phyloP scores from a whole-genome alignment of 2,113 vertebrate species.

The Heterocephalus glaber region DNA sequence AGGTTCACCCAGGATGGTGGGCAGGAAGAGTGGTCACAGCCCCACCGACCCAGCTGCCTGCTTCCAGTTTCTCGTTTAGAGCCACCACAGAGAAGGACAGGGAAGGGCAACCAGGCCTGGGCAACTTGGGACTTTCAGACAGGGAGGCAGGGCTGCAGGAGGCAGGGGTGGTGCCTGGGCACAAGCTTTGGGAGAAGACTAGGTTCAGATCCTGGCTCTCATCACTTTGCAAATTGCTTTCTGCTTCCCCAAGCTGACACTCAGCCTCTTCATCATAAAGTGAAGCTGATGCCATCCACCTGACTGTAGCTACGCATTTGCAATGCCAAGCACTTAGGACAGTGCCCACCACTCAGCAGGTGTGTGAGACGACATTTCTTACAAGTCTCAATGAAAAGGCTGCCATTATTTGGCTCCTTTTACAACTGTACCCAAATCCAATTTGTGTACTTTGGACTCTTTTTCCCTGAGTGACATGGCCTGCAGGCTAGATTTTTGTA shows the following conservation, averaged over 20 bases:
- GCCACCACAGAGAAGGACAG: not conserved
- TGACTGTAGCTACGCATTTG: accelerated
- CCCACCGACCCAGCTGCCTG: accelerated
- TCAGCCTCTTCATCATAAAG: not conserved
- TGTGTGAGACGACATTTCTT: not conserved
- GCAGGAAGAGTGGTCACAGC: not conserved
- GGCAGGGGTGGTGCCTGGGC: accelerated
- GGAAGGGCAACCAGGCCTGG: not conserved
- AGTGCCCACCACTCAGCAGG: accelerated
- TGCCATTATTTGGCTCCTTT: not conserved
- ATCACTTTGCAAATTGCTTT: not conserved
- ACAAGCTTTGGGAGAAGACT: not conserved
- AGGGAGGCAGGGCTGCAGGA: not conserved
- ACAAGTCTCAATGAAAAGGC: not conserved
- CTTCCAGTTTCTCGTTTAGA: not conserved
- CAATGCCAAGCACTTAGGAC: not conserved
- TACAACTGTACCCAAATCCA: not conserved
- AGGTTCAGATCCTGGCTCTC: not conserved
- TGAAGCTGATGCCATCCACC: not conserved
- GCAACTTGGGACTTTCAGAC: not conserved
- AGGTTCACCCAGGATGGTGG: accelerated
- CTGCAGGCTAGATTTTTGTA: not conserved
- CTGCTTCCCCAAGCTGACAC: not conserved
- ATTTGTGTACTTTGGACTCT: not conserved
- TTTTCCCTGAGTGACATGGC: not conserved